Evolutionary conservation across 2,888 invertebrate genomes (phyloP), one percentile per base, ranked within the genome.

Genomic region (Tetropium fuscum): DNA sequence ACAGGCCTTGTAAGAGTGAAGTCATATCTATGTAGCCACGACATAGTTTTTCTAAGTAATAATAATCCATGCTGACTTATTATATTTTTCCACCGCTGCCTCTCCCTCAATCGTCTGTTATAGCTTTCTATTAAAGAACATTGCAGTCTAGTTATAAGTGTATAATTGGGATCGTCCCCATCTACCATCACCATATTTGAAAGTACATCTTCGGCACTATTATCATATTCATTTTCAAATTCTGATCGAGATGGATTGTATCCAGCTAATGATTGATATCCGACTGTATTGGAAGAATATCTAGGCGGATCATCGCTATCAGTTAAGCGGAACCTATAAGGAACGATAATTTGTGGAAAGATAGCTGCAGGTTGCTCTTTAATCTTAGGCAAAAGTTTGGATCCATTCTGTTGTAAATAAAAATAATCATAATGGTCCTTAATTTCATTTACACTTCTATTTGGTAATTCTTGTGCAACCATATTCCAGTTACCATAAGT

Each of bases 231-330:
- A 0, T 89, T 84, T 71, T 91, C 91, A 80, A 96, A 96, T 75
- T 95, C 95, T 1, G 94, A 92, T 59, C 95, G 85, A 3, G 91
- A 91, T 13, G 94, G 88, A 78, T 92, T 92, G 77, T 95, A 96
- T 0, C 95, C 95, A 0, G 93, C 92, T 72, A 93, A 85, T 22
- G 87, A 83, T 67, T 90, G 87, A 57, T 84, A 85, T 55, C 84
- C 85, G 16, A 81, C 66, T 0, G 84, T 83, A 55, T 84, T 81
- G 1, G 78, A 62, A 30, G 83, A 80, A 66, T 84, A 85, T 48
- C 93, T 84, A 0, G 92, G 91, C 8, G 95, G 95, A 67, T 95
- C 93, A 47, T 89, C 86, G 48, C 88, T 82, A 45, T 87, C 83
- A 43, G 87, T 85, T 69, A 88, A 83, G 70, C 85, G 88, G 62